Conservation (phyloP, 2,888 invertebrate genomes). For the Ellobium chinense region DNA sequence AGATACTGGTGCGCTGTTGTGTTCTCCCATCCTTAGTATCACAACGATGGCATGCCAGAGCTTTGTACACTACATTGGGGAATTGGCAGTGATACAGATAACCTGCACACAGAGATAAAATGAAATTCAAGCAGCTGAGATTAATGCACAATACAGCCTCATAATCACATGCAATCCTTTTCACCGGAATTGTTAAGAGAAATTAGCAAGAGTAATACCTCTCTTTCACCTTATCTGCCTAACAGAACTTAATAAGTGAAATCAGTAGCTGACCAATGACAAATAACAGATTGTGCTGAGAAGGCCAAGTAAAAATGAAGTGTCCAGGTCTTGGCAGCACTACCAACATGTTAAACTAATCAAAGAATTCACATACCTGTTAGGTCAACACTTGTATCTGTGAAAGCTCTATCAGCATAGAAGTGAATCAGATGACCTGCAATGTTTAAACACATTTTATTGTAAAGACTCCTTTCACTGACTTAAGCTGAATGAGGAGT, state of each 20-base stretch:
- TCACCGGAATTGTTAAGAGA: too few relatives aligned
- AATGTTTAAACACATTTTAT: too few relatives aligned
- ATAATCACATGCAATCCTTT: too few relatives aligned
- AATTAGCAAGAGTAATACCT: too few relatives aligned
- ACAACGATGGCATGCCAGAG: constrained; percentile 67
- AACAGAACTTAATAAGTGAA: neutral
- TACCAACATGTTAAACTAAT: neutral
- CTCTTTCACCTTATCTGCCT: neutral
- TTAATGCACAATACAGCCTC: too few relatives aligned
- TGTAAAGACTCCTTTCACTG: too few relatives aligned
- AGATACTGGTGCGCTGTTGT: neutral
- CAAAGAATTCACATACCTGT: constrained; percentile 31
- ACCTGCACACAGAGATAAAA: too few relatives aligned
- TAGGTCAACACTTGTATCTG: constrained; percentile 56
- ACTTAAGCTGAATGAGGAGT: too few relatives aligned
- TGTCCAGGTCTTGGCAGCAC: neutral
- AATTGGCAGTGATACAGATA: constrained; percentile 73
- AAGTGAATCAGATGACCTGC: constrained; percentile 72
- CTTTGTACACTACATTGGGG: constrained; percentile 68
- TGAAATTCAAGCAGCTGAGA: too few relatives aligned
- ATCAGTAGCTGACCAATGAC: too few relatives aligned
- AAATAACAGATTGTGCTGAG: neutral
- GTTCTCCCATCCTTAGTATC: neutral
- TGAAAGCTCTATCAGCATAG: constrained; percentile 66
- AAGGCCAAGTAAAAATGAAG: neutral